A percentile compares a stretch with the other conserved stretches of the same genome.
phyloP scores from a whole-genome alignment of 2,888 invertebrate genomes.

The Epiblema foenella region DNA sequence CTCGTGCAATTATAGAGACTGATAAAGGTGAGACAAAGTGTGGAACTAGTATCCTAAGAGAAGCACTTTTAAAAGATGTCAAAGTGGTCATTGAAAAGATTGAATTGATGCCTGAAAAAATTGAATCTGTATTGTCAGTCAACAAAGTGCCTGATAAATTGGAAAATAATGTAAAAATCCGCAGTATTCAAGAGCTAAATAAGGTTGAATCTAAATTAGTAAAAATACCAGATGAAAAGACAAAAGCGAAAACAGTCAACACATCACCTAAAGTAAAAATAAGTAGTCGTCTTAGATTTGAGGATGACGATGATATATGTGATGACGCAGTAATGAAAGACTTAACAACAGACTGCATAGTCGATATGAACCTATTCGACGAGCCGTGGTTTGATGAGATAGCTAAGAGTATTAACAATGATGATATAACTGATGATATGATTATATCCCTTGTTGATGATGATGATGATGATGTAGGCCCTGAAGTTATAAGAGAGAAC shows the following conservation, averaged over 20 bases:
- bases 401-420: conserved; percentile 10
- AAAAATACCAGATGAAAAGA: neutral
- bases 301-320: conserved; percentile 49
- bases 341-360: conserved; percentile 44
- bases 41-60: neutral
- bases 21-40: neutral
- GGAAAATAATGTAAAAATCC: neutral
- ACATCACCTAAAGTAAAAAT: conserved; percentile 8
- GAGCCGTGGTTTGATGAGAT: conserved; percentile 26
- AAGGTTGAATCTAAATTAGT: neutral
- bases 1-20: neutral
- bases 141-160: conserved; percentile 3
- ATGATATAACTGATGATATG: neutral
- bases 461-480: conserved; percentile 1
- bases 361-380: conserved; percentile 46
- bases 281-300: conserved; percentile 49
- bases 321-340: conserved; percentile 31
- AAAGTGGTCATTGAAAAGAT: conserved; percentile 15
- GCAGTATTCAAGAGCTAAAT: neutral
- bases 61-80: conserved; percentile 20
- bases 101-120: neutral
- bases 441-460: conserved; percentile 3
- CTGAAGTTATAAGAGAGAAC: too few species aligned
- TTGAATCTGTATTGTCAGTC: neutral
- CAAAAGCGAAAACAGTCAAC: neutral